Base-by-base conservation (phyloP, 2,888 invertebrate genomes). In the Theretra japonica region DNA sequence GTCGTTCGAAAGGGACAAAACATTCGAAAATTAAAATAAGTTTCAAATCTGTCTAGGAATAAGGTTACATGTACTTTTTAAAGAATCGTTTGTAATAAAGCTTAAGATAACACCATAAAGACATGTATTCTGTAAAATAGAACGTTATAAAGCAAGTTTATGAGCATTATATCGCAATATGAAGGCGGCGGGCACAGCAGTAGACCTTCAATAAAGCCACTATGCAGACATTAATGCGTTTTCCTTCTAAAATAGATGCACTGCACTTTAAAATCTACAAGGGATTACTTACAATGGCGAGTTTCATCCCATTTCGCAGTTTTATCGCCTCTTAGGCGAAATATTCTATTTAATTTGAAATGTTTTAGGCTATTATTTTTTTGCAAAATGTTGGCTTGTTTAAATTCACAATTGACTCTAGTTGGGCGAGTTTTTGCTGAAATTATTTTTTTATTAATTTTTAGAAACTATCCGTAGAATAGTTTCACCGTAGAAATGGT, bases 191-290 rank as follows among this genome's bases (percentile, higher is more conserved):
- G 76, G 80, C 77, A 81, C 77, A 80, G 80, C 82, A 80, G 81
- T 81, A 80, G 82, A 83, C 81, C 86, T 86, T 86, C 86, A 84
- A 87, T 88, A 88, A 88, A 86, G 58, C 33, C 17, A 33, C 33
- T 33, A 70, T 19, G 41, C 58, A 41, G 56, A 58, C 69, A 58
- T 41, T 70, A 70, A 70, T 58, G 69, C 58, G 33, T 23, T 83
- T 82, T 84, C 79, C 80, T 82, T 84, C 58, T 83, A 84, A 89
- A 85, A 87, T 86, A 88, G 60, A 65, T 65, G 48, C 65, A 65
- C 85, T 79, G 80, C 25, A 62, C 70, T 53, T 56, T 57, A 69
- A 53, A 69, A 53, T 65, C 65, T 65, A 65, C 65, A 23, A 48
- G 48, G 57, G 69, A 60, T 71, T 56, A 65, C 62, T 23, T 62